Conservation (phyloP, 2,888 invertebrate species). For the Celastrina argiolus region DNA sequence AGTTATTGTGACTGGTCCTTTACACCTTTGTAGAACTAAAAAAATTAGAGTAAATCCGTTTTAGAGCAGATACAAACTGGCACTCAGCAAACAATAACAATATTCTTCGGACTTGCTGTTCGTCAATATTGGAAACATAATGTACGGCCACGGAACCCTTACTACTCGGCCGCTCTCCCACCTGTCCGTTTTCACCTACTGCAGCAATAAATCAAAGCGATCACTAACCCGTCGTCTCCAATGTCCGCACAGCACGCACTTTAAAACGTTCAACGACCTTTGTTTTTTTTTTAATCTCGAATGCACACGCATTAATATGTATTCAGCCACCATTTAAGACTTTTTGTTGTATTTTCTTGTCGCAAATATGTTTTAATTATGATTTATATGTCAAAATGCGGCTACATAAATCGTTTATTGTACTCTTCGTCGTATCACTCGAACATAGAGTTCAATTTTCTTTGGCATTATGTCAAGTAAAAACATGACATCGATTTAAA, state of each 20-base stretch:
- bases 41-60: too few species aligned
- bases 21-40: too few species aligned
- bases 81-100: too few species aligned
- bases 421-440: not conserved
- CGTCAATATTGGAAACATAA: not conserved
- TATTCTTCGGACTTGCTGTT: not conserved
- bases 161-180: not conserved
- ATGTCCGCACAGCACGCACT: conserved; percentile 17
- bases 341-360: conserved; percentile 13
- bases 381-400: conserved; percentile 6
- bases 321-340: not conserved
- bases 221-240: conserved; percentile 17
- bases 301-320: conserved; percentile 18
- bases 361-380: conserved; percentile 18
- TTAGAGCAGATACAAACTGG: too few species aligned
- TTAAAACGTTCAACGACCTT: conserved; percentile 21
- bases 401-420: not conserved
- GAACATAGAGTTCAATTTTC: not conserved
- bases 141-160: not conserved
- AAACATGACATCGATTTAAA: not conserved
- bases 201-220: conserved; percentile 15
- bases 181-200: conserved; percentile 12
- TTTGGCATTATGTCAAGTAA: not conserved
- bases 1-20: too few species aligned
- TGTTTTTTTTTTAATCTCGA: conserved; percentile 12